Percentiles rank a stretch among this genome's conserved stretches.
These are phyloP conservation scores for Platycnemis pennipes DNA, from an alignment of 2,888 invertebrate genomes.

Conservation along the genomic window DNA sequence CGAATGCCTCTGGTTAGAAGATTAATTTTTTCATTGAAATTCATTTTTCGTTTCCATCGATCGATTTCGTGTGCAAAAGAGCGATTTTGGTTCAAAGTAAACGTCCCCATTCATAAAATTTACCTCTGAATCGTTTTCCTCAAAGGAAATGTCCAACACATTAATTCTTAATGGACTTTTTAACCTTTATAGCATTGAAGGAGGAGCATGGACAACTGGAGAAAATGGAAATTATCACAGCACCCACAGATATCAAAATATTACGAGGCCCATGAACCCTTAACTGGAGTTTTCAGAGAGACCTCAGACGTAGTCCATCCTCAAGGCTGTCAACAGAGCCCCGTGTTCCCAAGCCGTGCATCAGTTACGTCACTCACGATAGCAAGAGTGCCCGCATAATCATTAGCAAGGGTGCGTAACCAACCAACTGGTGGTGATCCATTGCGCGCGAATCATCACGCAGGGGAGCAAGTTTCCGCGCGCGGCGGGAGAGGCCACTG, in stretches of 20 bases:
- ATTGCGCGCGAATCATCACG: not conserved
- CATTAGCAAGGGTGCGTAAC: not conserved
- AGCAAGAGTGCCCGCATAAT: not conserved
- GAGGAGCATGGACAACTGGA: not conserved
- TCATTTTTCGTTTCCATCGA: no score
- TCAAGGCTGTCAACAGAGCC: not conserved
- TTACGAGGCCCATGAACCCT: not conserved
- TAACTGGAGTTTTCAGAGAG: not conserved
- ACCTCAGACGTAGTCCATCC: not conserved
- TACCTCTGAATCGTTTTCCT: no score
- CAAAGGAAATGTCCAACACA: no score
- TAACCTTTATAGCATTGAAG: no score
- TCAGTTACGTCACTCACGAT: constrained; percentile 5
- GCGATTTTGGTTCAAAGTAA: no score
- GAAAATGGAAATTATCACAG: not conserved
- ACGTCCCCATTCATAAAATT: no score
- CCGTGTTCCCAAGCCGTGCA: not conserved
- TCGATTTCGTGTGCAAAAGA: no score
- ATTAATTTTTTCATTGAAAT: no score
- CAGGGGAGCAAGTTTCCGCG: not conserved
- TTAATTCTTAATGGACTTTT: no score
- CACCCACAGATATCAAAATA: not conserved
- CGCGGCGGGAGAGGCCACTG: not conserved
- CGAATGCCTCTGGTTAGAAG: no score
- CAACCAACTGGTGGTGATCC: not conserved